A percentile compares a stretch with the other conserved stretches of the same genome.
These are phyloP conservation scores for Callinectes sapidus DNA, from an alignment of 2,888 invertebrate species.

Conservation along the genomic window DNA sequence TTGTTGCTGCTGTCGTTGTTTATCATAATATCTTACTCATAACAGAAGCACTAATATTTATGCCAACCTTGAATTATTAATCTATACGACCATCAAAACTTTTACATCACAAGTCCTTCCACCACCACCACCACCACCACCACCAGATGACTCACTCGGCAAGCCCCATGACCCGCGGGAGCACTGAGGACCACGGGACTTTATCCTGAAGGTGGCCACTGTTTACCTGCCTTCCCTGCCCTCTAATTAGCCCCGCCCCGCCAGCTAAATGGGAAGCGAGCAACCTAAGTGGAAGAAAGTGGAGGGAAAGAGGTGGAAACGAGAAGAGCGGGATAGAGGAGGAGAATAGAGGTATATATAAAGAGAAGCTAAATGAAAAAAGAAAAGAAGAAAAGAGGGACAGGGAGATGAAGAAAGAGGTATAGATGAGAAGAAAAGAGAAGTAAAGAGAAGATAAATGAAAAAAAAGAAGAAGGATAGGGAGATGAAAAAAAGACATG, in stretches of 20 bases:
- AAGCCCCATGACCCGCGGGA: not conserved
- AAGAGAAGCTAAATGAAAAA: not conserved
- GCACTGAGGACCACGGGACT: not conserved
- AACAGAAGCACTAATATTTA: too few relatives aligned
- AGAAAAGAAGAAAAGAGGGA: not conserved
- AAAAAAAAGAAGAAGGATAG: not conserved
- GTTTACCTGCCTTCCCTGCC: not conserved
- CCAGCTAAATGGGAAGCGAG: slow-evolving; percentile 28
- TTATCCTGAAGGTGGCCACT: slow-evolving; percentile 20
- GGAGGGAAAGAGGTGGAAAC: not conserved
- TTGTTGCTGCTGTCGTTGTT: too few relatives aligned
- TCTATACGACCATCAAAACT: not conserved
- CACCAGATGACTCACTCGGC: not conserved
- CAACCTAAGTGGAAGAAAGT: slow-evolving; percentile 17
- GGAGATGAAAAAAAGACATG: not conserved
- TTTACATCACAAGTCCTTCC: not conserved
- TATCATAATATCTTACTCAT: too few relatives aligned
- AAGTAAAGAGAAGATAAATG: not conserved
- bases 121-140: not conserved
- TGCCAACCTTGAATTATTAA: not conserved
- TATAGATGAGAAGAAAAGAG: not conserved
- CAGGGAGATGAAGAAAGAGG: not conserved
- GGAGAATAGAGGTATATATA: not conserved
- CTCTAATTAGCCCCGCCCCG: not conserved
- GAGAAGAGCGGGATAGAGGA: not conserved